Conservation (phyloP, 2,888 invertebrate genomes). For the Calliphora vomitoria region DNA sequence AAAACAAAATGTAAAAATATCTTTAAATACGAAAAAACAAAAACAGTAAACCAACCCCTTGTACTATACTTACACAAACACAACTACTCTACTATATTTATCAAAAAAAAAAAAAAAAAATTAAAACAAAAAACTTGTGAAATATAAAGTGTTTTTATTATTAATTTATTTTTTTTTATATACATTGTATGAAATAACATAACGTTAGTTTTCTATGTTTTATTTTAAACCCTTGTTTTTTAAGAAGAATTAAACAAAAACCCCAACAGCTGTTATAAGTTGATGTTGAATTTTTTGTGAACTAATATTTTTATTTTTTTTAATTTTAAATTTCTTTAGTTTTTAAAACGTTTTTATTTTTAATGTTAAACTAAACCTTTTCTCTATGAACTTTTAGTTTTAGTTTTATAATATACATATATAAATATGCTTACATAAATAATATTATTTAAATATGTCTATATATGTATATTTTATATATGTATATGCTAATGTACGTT, state of each 20-base stretch:
- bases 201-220: slow-evolving; percentile 59
- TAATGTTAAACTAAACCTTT: slow-evolving; percentile 44
- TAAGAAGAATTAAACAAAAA: slow-evolving; percentile 53
- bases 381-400: slow-evolving; percentile 59
- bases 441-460: slow-evolving; percentile 60
- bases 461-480: slow-evolving; percentile 57
- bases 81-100: slow-evolving; percentile 43
- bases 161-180: slow-evolving; percentile 58
- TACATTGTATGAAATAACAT: slow-evolving; percentile 47
- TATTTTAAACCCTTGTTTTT: slow-evolving; percentile 49
- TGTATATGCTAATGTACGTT: slow-evolving; percentile 36
- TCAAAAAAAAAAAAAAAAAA: slow-evolving; percentile 33
- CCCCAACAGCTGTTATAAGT: slow-evolving; percentile 66
- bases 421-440: slow-evolving; percentile 63
- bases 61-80: slow-evolving; percentile 60
- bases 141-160: slow-evolving; percentile 64
- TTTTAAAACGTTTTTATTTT: slow-evolving; percentile 53
- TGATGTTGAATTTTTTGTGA: slow-evolving; percentile 64
- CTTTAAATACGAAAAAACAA: slow-evolving; percentile 49
- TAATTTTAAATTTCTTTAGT: slow-evolving; percentile 37
- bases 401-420: slow-evolving; percentile 32
- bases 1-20: slow-evolving; percentile 39
- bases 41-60: slow-evolving; percentile 51
- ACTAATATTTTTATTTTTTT: slow-evolving; percentile 51
- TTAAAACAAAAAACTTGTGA: slow-evolving; percentile 28